phyloP scores from a whole-genome alignment of 1,140 invertebrate genomes.

The Belonocnema kinseyi region DNA sequence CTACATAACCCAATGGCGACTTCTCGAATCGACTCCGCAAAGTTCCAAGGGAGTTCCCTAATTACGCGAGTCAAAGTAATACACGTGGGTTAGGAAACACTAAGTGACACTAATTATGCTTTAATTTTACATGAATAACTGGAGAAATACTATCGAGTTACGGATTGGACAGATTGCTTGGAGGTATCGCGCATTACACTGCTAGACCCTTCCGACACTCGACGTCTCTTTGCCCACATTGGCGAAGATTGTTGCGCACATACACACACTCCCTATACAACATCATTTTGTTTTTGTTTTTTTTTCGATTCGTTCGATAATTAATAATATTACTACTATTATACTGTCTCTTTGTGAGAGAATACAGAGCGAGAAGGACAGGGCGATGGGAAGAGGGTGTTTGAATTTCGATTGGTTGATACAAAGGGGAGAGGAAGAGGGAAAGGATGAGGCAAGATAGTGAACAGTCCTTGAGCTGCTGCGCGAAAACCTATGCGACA shows the following conservation, averaged over 20 bases:
- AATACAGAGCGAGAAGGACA: conserved; percentile 17
- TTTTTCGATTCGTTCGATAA: conserved; percentile 24
- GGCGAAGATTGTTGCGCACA: conserved; percentile 35
- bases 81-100: conserved; percentile 61
- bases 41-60: not conserved
- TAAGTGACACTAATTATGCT: conserved; percentile 72
- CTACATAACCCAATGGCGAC: conserved; percentile 1
- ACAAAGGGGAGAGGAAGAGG: not conserved
- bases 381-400: not conserved
- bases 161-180: conserved; percentile 73
- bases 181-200: conserved; percentile 61
- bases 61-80: conserved; percentile 46
- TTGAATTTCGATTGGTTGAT: not conserved
- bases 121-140: conserved; percentile 66
- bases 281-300: conserved; percentile 12
- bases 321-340: conserved; percentile 22
- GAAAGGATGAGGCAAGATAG: not conserved
- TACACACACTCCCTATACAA: conserved; percentile 57
- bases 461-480: conserved; percentile 29
- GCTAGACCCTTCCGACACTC: conserved; percentile 56
- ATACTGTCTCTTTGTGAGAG: conserved; percentile 45
- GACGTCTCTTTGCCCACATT: conserved; percentile 37
- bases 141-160: conserved; percentile 74
- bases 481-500: not conserved
- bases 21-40: conserved; percentile 10